Evolutionary conservation across 2,797 vertebrate species (phyloP).

Genomic region (Chaenodraco wilsoni): DNA sequence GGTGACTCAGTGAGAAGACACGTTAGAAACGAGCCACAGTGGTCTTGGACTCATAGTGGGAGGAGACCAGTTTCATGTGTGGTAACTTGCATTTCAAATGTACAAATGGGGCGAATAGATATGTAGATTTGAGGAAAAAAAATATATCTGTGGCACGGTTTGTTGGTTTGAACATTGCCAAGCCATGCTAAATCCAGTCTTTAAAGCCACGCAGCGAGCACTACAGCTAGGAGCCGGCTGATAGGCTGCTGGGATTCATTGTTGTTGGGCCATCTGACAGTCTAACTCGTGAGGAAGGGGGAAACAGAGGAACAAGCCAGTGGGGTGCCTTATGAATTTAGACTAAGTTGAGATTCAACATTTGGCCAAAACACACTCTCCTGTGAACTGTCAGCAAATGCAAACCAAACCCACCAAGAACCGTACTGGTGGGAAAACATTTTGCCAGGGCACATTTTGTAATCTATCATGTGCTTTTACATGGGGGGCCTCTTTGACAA

Average conservation of each 20-base stretch:
- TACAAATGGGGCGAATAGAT: slow-evolving; percentile 65
- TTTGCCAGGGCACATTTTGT: slow-evolving; percentile 57
- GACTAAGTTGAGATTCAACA: slow-evolving; percentile 80
- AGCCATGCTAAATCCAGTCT: slow-evolving; percentile 80
- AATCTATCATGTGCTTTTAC: slow-evolving; percentile 58
- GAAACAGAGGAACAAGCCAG: slow-evolving; percentile 72
- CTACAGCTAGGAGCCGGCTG: slow-evolving; percentile 76
- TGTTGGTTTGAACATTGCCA: slow-evolving; percentile 76
- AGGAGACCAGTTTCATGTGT: slow-evolving; percentile 56
- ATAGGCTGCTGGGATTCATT: slow-evolving; percentile 76
- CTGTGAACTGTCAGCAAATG: slow-evolving; percentile 78
- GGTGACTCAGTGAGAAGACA: slow-evolving; percentile 73
- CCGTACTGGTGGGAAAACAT: slow-evolving; percentile 41
- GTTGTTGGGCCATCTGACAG: slow-evolving; percentile 83
- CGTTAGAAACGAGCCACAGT: slow-evolving; percentile 48
- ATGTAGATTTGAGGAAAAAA: slow-evolving; percentile 57
- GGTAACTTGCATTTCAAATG: slow-evolving; percentile 66
- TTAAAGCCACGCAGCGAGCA: slow-evolving; percentile 77
- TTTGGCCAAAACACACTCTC: slow-evolving; percentile 67
- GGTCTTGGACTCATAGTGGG: slow-evolving; percentile 55
- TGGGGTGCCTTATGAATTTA: slow-evolving; percentile 84
- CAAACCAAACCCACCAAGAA: slow-evolving; percentile 68
- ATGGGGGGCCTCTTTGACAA: slow-evolving; percentile 50
- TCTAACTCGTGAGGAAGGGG: slow-evolving; percentile 68
- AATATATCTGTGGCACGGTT: slow-evolving; percentile 65